Percentiles rank a stretch among this genome's conserved stretches.
Evolutionary conservation across 2,888 invertebrate genomes (phyloP).

Genomic region (Eustalomyia histrio): DNA sequence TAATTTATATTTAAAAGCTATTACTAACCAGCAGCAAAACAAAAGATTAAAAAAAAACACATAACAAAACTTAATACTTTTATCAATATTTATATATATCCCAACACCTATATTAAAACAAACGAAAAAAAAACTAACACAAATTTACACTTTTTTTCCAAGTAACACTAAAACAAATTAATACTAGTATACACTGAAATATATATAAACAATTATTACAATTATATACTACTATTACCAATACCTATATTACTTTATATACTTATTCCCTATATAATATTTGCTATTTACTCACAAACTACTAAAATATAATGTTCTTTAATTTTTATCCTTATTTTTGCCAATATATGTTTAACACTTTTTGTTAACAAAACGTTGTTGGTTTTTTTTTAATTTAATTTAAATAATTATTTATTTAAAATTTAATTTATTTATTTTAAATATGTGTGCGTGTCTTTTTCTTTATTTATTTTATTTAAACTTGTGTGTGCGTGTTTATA

Average conservation of each 20-base stretch:
- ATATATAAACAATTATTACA: not conserved
- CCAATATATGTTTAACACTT: not conserved
- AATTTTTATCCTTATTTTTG: not conserved
- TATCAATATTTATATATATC: not conserved
- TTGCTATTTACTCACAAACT: not conserved
- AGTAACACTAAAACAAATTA: not conserved
- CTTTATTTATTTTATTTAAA: constrained; percentile 16
- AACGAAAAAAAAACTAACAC: not conserved
- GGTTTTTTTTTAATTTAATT: not conserved
- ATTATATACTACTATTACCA: not conserved
- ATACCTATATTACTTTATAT: not conserved
- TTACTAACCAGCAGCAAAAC: constrained; percentile 59
- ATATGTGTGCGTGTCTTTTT: not conserved
- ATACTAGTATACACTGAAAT: not conserved
- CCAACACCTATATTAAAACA: not conserved
- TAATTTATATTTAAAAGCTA: constrained; percentile 17
- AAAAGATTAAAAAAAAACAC: constrained; percentile 36
- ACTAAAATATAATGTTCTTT: not conserved
- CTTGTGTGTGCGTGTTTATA: not conserved
- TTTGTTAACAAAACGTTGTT: not conserved
- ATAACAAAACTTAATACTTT: constrained; percentile 29
- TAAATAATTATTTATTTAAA: not conserved
- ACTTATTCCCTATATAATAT: not conserved
- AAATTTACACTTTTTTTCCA: not conserved
- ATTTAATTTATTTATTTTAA: constrained; percentile 1